Base-by-base conservation (phyloP, 2,113 vertebrate genomes). In the Struthio camelus region DNA sequence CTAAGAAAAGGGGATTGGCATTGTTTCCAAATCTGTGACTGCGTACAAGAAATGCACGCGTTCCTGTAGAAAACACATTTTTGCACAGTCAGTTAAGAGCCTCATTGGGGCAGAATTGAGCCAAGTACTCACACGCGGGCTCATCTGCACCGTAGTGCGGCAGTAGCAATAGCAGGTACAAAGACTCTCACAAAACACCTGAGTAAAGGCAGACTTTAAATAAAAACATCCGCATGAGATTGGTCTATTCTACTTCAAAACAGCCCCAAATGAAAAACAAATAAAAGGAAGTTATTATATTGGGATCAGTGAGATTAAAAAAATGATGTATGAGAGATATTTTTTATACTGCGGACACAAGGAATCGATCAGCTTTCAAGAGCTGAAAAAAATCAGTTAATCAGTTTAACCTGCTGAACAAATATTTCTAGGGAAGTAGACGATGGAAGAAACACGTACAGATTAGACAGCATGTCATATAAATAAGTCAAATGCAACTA, bases 321-420 rank as follows among this genome's bases (percentile, higher is more conserved):
- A 88, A 38, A 88, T 85, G 84, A 91, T 5, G 23, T 53, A 93
- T 2, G 4, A 86, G 85, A 66, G 59, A 81, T 61, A 93, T 89
- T 92, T 93, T 72, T 84, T 90, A 88, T 56, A 79, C 76, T 92
- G 77, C 28, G 51, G 85, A 38, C 30, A 58, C 28, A 34, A 80
- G 65, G 56, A 83, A 97, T 93, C 75, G 92, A 96, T 86, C 6
- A 0, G 38, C n/a, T 94, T 94, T 93, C 81, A 88, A 88, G 73
- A 88, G 73, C 59, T 79, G 46, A 81, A 82, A 64, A 81, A 93
- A 85, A 85, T 44, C 70, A 73, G 53, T 93, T 96, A 93, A 88
- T 88, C 91, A 93, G 70, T 96, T 89, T 87, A 88, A 93, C 77
- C 92, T 83, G 44, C 80, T 89, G 88, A 93, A 85, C 83, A 94